These are phyloP conservation scores for Holothuria leucospilota DNA, from an alignment of 53 echinoderm and acorn worm species.

Conservation along the genomic window DNA sequence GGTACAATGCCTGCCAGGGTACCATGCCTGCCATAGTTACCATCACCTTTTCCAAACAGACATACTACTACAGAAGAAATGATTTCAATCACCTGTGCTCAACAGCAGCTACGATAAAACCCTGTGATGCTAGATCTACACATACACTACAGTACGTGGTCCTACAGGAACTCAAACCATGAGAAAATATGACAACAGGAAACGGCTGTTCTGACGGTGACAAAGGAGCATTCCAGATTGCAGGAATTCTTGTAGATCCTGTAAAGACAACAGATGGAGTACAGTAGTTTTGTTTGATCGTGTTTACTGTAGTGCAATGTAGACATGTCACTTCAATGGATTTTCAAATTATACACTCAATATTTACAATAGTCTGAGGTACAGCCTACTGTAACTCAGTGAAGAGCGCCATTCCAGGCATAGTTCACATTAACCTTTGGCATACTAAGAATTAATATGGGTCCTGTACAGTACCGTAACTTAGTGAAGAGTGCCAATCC, in stretches of 20 bases:
- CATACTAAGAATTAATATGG: no score
- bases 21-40: no score
- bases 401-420: background rate
- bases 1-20: no score
- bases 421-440: conserved; percentile 57
- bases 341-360: no score
- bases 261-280: conserved; percentile 11
- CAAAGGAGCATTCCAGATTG: conserved; percentile 65
- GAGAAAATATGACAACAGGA: conserved; percentile 84
- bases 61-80: background rate
- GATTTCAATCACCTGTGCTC: conserved; percentile 83
- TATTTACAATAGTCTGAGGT: no score
- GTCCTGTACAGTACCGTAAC: background rate
- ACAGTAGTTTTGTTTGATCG: no score
- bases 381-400: background rate
- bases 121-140: conserved; percentile 85
- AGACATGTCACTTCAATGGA: no score
- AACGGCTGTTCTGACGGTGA: conserved; percentile 42
- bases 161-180: conserved; percentile 83
- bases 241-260: conserved; percentile 66
- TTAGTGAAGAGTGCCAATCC: background rate
- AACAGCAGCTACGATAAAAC: conserved; percentile 89
- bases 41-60: background rate
- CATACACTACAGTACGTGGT: conserved; percentile 80
- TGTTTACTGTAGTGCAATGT: no score